Evolutionary conservation across 2,888 invertebrate species (phyloP), one percentile per base, ranked within the genome.

Genomic region (Luffia ferchaultella): DNA sequence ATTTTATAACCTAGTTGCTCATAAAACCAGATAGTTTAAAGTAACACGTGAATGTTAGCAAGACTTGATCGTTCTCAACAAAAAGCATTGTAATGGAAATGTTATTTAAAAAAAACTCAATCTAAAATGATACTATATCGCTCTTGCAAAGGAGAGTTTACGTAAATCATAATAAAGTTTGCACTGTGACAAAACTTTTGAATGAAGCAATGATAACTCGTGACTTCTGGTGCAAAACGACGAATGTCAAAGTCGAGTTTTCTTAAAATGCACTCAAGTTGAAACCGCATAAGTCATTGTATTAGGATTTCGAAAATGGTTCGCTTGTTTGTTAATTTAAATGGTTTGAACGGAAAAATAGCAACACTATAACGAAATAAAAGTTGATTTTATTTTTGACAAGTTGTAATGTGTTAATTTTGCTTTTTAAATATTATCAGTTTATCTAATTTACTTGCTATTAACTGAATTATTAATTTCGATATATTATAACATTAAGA

Each of bases 241-340:
- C 49, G 73, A 78, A 78, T 76, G 76, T 74, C 79, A 80, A 78
- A 76, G 76, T 73, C 75, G 58, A 18, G 54, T 65, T 62, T 58
- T 62, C 41, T 41, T 41, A 40, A 48, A 42, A 48, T 18, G n/a
- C 41, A 46, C 12, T 7, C 15, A 2, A 48, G 48, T 40, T 40
- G 48, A 48, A 48, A 44, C 43, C 58, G 52, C 53, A 55, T 62
- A 67, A 61, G 52, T 30, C 30, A 12, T 30, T 12, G 30, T 30
- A 12, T 30, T 12, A 12, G 43, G 16, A 42, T 42, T 42, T 42
- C n/a, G 43, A 42, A 42, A 42, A n/a, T n/a, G 43, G 3, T 5
- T 5, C 17, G 43, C 3, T 42, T 42, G 43, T 42, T 42, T 42
- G 43, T 16, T 42, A 42, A 42, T 7, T 42, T 9, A 42, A 42